A percentile compares a stretch with the other conserved stretches of the same genome.
Evolutionary conservation across 2,888 invertebrate genomes (phyloP).

Genomic region (Leucoma salicis): DNA sequence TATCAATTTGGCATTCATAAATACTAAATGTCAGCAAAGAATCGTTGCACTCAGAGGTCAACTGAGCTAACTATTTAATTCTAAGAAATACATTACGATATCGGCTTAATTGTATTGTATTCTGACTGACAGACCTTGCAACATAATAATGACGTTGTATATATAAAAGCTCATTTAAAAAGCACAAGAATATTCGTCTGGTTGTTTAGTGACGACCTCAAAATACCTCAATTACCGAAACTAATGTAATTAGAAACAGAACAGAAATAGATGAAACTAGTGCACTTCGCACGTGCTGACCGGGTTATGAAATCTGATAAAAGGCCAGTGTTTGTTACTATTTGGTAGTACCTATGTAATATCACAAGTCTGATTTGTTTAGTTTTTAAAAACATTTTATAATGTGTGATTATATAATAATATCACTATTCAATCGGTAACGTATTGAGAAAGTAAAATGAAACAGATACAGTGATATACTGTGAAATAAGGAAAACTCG

Average conservation of each 20-base stretch:
- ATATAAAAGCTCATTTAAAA: conserved; percentile 25
- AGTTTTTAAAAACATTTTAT: no score
- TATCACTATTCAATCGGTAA: no score
- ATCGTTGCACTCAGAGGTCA: conserved; percentile 5
- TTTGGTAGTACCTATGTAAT: no score
- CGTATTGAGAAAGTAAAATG: no score
- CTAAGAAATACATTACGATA: conserved; percentile 3
- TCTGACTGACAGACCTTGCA: conserved; percentile 12
- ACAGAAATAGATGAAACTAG: conserved; percentile 48
- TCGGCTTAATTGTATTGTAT: conserved; percentile 1
- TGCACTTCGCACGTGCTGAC: conserved; percentile 26
- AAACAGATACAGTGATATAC: no score
- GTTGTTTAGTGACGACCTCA: conserved; percentile 26
- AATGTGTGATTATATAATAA: no score
- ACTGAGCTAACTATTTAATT: conserved; percentile 7
- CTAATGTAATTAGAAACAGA: conserved; percentile 33
- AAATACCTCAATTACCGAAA: conserved; percentile 40
- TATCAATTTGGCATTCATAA: not conserved
- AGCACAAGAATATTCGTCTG: conserved; percentile 13
- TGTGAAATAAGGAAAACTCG: no score
- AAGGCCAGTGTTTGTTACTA: no score
- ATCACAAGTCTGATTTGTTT: no score
- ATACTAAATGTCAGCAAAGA: conserved; percentile 1
- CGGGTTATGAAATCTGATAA: no score
- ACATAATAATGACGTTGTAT: conserved; percentile 23